These are phyloP conservation scores for Ips nitidus DNA, from an alignment of 1,140 invertebrate genomes.

Conservation along the genomic window DNA sequence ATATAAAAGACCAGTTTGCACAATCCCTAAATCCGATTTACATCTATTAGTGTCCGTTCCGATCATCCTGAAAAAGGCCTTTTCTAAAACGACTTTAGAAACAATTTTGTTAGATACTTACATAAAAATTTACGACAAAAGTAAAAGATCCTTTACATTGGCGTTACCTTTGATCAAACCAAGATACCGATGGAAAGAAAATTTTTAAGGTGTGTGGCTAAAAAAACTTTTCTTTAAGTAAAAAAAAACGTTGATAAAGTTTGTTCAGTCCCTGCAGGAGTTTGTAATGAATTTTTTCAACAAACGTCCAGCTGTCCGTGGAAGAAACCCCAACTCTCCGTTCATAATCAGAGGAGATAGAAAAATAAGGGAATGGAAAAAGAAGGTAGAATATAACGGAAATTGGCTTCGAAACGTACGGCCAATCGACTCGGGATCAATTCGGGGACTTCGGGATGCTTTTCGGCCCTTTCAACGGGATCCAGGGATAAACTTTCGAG, in stretches of 20 bases:
- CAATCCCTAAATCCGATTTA: too few species aligned
- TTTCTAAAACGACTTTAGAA: slow-evolving; percentile 7
- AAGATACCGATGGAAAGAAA: background rate
- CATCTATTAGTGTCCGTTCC: too few species aligned
- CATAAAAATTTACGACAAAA: slow-evolving; percentile 11
- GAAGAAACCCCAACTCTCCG: background rate
- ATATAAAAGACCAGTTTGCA: too few species aligned
- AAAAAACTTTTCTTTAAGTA: slow-evolving; percentile 1
- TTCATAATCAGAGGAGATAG: slow-evolving; percentile 28
- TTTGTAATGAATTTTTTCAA: slow-evolving; percentile 13
- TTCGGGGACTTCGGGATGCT: slow-evolving; percentile 21
- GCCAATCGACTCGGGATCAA: slow-evolving; percentile 31
- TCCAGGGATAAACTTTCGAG: slow-evolving; percentile 26
- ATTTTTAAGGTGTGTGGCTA: background rate
- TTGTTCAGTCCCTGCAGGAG: background rate
- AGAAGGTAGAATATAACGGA: slow-evolving; percentile 36
- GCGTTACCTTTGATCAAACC: background rate
- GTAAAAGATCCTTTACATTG: background rate
- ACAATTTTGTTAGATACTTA: slow-evolving; percentile 2
- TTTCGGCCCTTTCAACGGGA: slow-evolving; percentile 30
- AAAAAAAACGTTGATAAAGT: background rate
- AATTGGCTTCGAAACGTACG: slow-evolving; percentile 35
- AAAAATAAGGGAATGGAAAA: slow-evolving; percentile 28
- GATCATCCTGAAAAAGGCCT: background rate
- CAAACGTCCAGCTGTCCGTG: slow-evolving; percentile 5